phyloP scores from a whole-genome alignment of 2,888 invertebrate species.

The Tachina lurida region DNA sequence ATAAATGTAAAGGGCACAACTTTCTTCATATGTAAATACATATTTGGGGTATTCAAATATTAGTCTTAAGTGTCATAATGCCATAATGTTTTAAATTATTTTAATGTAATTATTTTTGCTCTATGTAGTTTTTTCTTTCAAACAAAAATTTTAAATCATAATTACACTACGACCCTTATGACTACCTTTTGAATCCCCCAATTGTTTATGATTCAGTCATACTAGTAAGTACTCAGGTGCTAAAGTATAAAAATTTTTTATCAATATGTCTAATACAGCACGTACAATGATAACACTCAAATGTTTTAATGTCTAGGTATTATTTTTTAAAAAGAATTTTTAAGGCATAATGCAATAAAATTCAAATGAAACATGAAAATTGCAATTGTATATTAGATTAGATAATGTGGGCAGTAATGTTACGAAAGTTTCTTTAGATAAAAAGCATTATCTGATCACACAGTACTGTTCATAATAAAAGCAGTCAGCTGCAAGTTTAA shows the following conservation, averaged over 20 bases:
- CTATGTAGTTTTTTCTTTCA: no score
- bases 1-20: no score
- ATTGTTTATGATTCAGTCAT: background rate
- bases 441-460: background rate
- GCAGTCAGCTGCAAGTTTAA: background rate
- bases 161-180: no score
- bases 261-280: slow-evolving; percentile 31
- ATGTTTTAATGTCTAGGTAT: background rate
- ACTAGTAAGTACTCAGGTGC: background rate
- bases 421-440: no score
- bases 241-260: slow-evolving; percentile 19
- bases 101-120: no score
- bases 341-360: background rate
- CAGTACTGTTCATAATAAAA: background rate
- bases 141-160: no score
- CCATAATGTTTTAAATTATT: no score
- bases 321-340: slow-evolving; percentile 3
- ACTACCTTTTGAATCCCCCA: no score
- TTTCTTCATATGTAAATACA: no score
- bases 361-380: background rate
- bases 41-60: no score
- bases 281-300: slow-evolving; percentile 47
- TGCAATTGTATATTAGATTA: background rate
- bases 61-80: no score
- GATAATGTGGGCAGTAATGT: no score